Base-by-base conservation (phyloP, 2,888 invertebrate species). In the Acanthosepion esculentum region DNA sequence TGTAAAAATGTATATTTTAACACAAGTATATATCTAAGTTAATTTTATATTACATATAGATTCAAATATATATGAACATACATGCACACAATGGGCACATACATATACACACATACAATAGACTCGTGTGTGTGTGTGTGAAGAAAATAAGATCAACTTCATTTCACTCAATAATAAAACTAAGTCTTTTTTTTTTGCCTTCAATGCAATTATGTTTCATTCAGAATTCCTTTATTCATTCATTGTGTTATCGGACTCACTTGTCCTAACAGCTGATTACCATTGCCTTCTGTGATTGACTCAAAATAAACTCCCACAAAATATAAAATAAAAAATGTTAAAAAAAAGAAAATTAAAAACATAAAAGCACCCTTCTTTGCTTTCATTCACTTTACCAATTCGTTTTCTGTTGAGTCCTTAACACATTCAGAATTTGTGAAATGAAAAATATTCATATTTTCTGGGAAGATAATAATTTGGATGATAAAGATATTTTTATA, bases 201-300 rank as follows among this genome's bases (percentile, higher is more conserved):
- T 78, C 78, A 78, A 78, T 78, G 78, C 78, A 78, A 78, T 78
- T 78, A 78, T n/a, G 78, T 78, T 78, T 78, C 78, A 78, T 78
- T 78, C 78, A 78, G 78, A 78, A 78, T 78, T 78, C 78, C 78
- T 78, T 78, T 78, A 78, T 78, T 78, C 78, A 78, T 78, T 78
- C 78, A n/a, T 33, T n/a, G 78, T 78, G 78, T 78, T 78, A 78
- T 78, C 23, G 78, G 78, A 10, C 78, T 33, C 78, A 78, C n/a
- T n/a, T n/a, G 78, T 78, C n/a, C 78, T n/a, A n/a, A 78, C n/a
- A 78, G 78, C 78, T 78, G 78, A 78, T 78, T 78, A 78, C 78
- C 78, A 33, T 78, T 78, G 78, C 78, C 78, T 78, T 78, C 78
- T 78, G 78, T 78, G 78, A 78, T 55, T 55, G 55, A 55, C 59